Evolutionary conservation across 2,888 invertebrate species (phyloP).

Genomic region (Fragum fragum): DNA sequence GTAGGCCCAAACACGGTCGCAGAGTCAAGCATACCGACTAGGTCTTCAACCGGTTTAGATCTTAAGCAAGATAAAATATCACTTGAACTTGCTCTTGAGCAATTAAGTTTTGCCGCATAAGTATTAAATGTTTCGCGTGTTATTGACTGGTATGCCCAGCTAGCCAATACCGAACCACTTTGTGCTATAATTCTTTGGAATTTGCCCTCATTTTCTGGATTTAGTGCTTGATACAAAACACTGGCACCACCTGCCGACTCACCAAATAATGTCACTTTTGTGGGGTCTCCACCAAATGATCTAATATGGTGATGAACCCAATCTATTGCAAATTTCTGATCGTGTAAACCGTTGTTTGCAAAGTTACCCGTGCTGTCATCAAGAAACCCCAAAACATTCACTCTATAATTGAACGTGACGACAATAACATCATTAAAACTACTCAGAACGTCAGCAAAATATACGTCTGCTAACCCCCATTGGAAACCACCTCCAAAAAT

Average conservation of each 20-base stretch:
- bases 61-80: background rate
- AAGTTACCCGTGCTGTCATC: constrained; percentile 91
- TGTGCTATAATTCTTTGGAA: constrained; percentile 76
- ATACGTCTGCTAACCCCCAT: constrained; percentile 92
- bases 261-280: constrained; percentile 77
- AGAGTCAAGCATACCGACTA: background rate
- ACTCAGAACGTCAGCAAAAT: constrained; percentile 90
- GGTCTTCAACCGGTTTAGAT: background rate
- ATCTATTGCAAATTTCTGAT: constrained; percentile 96
- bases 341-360: constrained; percentile 93
- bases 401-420: constrained; percentile 97
- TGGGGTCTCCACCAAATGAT: constrained; percentile 75
- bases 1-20: constrained; percentile 89
- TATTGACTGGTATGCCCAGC: constrained; percentile 51
- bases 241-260: constrained; percentile 79
- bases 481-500: constrained; percentile 97
- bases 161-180: constrained; percentile 59
- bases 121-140: constrained; percentile 90
- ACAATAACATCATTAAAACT: constrained; percentile 96
- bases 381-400: constrained; percentile 96
- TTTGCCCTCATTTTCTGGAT: constrained; percentile 64
- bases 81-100: constrained; percentile 30
- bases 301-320: constrained; percentile 96
- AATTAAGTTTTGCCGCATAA: constrained; percentile 85
- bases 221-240: constrained; percentile 73